phyloP scores from a whole-genome alignment of 2,113 vertebrate species.

The Capra hircus region DNA sequence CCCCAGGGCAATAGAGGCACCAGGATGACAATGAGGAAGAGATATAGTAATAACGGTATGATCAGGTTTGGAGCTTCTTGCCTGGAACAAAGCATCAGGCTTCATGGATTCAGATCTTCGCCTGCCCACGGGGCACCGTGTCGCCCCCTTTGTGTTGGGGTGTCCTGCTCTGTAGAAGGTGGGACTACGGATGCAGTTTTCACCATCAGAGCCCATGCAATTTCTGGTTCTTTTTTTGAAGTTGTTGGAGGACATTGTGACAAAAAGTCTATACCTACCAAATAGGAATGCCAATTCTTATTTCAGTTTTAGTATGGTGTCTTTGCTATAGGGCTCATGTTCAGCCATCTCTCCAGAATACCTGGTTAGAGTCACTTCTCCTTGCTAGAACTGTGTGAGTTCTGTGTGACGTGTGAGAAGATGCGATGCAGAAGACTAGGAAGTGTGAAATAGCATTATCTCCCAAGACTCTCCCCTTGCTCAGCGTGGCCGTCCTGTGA shows the following conservation, averaged over 20 bases:
- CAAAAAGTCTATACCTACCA: not conserved
- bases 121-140: rapidly evolving
- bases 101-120: not conserved
- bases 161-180: not conserved
- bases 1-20: not conserved
- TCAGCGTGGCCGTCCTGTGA: not conserved
- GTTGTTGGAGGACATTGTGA: not conserved
- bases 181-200: not conserved
- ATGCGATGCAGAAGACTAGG: not conserved
- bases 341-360: not conserved
- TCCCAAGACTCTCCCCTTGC: not conserved
- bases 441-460: not conserved
- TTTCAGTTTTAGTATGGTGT: not conserved
- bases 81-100: not conserved
- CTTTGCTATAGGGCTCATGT: not conserved
- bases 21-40: not conserved
- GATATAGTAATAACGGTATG: not conserved
- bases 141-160: not conserved
- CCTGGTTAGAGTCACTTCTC: not conserved
- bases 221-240: not conserved
- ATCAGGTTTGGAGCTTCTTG: too few relatives aligned
- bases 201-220: not conserved
- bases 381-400: not conserved
- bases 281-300: not conserved
- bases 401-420: not conserved